These are phyloP conservation scores for Vireo griseus DNA, from an alignment of 2,797 vertebrate species.

Conservation along the genomic window DNA sequence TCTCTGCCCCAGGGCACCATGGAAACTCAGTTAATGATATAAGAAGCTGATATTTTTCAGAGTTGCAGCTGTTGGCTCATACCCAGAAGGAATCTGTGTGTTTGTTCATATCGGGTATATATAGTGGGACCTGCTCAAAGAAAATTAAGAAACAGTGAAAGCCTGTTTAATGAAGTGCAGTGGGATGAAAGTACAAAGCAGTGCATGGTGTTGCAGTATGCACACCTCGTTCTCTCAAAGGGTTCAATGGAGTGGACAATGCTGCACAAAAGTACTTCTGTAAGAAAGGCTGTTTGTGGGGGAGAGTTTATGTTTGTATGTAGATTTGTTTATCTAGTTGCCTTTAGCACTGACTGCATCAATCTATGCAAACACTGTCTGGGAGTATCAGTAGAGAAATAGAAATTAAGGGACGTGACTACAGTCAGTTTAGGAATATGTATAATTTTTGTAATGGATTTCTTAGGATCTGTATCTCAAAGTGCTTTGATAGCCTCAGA, in stretches of 20 bases:
- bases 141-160: conserved; percentile 40
- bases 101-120: conserved; percentile 12
- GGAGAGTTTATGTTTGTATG: not conserved
- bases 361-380: not conserved
- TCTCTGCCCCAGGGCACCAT: conserved; percentile 68
- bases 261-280: not conserved
- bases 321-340: not conserved
- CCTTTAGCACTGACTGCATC: not conserved
- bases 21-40: conserved; percentile 72
- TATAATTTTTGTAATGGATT: conserved; percentile 38
- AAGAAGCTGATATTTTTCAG: conserved; percentile 69
- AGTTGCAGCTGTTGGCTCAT: conserved; percentile 48
- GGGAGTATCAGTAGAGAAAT: not conserved
- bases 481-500: conserved; percentile 16
- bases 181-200: not conserved
- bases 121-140: conserved; percentile 23
- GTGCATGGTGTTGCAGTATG: not conserved
- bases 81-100: conserved; percentile 54
- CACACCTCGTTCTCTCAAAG: not conserved
- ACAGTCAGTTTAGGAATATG: not conserved
- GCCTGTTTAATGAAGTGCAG: conserved; percentile 25
- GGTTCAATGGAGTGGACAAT: not conserved
- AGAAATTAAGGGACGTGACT: conserved; percentile 21
- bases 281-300: not conserved
- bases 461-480: not conserved